phyloP scores from a whole-genome alignment of 2,888 invertebrate genomes.

The Crematogaster levior region DNA sequence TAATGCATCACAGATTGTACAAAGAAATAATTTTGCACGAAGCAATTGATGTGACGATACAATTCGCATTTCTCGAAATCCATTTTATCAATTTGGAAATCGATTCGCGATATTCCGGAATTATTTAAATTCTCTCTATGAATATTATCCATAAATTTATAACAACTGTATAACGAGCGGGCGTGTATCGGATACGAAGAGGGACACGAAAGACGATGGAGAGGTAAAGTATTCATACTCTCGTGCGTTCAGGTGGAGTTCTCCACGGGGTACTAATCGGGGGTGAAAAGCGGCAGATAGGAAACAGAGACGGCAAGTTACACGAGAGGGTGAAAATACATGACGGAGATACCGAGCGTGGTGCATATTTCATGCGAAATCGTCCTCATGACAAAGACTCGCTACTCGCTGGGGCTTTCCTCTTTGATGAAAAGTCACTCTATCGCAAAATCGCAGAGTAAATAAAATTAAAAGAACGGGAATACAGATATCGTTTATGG shows the following conservation, averaged over 20 bases:
- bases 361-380: conserved; percentile 73
- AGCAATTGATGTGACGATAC: background rate
- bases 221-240: conserved; percentile 74
- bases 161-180: background rate
- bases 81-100: background rate
- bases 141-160: background rate
- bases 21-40: background rate
- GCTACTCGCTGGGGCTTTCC: conserved; percentile 61
- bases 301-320: conserved; percentile 8
- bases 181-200: conserved; percentile 8
- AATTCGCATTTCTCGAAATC: background rate
- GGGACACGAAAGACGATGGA: conserved; percentile 49
- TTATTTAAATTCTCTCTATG: conserved; percentile 11
- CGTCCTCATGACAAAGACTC: conserved; percentile 62
- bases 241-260: conserved; percentile 62
- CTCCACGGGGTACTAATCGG: conserved; percentile 28
- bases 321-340: conserved; percentile 23
- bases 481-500: background rate
- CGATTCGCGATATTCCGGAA: background rate
- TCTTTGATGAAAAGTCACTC: conserved; percentile 14
- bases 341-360: background rate
- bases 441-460: background rate
- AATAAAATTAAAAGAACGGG: background rate
- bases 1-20: conserved; percentile 5
- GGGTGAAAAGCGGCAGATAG: conserved; percentile 7